Base-by-base conservation (phyloP, 2,888 invertebrate species). In the Cetonia aurata region DNA sequence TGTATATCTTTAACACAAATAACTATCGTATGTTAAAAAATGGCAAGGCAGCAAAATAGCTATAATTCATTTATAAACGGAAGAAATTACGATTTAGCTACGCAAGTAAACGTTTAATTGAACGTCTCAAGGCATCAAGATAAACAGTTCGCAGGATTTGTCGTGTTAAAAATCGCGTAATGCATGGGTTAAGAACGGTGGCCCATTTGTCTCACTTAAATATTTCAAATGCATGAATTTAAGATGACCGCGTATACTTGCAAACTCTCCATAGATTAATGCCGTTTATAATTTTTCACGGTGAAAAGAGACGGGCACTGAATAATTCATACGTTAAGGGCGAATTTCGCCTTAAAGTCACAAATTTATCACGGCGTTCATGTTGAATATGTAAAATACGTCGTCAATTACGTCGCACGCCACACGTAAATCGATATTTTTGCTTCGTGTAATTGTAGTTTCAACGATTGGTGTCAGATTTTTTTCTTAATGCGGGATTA, bases 311-410 rank as follows among this genome's bases (percentile, higher is more conserved):
- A 33, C 41, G 12, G 37, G 19, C 37, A 8, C 41, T 65, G 62
- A 50, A 65, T 65, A 65, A 65, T 65, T 65, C 50, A 65, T 65
- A n/a, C 50, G 37, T 50, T 37, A 52, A 65, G 62, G 62, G 48
- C 33, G 15, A 37, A 37, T 50, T 65, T 65, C 50, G 37, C 50
- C 50, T 50, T 60, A 69, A 60, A 69, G 69, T 37, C 25, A 37
- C 41, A 53, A 59, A 60, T 69, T 60, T 59, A 69, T 69, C 69
- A 52, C 50, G 46, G 69, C 31, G 52, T 69, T 69, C 42, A 25
- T 52, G 59, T 57, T 55, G 66, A 69, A 72, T 65, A 65, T 65
- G 62, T 37, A 65, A 65, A 65, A 2, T 50, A 65, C 52, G 37
- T 65, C 50, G 62, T 65, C 62, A 50, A 65, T 65, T 65, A 65